These are phyloP conservation scores for Magallana angulata DNA, from an alignment of 1,140 invertebrate genomes.

Conservation along the genomic window DNA sequence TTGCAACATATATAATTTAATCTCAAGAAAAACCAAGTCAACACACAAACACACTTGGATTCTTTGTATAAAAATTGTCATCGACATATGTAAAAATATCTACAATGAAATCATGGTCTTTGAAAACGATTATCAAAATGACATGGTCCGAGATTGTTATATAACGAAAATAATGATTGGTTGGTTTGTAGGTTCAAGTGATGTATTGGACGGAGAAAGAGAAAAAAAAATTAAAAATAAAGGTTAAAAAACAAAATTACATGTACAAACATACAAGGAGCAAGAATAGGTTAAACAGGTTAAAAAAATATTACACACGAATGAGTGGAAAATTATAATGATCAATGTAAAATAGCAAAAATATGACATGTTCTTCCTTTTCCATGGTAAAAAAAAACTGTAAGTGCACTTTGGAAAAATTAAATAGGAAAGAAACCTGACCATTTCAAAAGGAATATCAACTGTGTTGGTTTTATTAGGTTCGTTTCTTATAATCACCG, in stretches of 20 bases:
- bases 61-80: constrained; percentile 18
- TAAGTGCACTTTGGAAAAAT: too few relatives aligned
- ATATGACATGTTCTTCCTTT: too few relatives aligned
- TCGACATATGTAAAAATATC: not conserved
- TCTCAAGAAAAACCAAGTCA: constrained; percentile 28
- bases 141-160: constrained; percentile 7
- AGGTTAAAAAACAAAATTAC: too few relatives aligned
- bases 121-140: not conserved
- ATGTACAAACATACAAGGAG: too few relatives aligned
- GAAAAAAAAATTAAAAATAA: not conserved
- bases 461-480: not conserved
- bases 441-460: not conserved
- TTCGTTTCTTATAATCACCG: constrained; percentile 21
- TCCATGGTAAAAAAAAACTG: too few relatives aligned
- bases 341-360: too few relatives aligned
- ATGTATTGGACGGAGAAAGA: not conserved
- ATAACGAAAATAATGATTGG: not conserved
- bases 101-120: not conserved
- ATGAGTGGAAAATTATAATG: too few relatives aligned
- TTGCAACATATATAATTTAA: not conserved
- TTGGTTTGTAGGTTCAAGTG: not conserved
- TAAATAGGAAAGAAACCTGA: not conserved
- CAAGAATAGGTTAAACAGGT: too few relatives aligned
- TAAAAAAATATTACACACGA: too few relatives aligned
- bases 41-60: constrained; percentile 26